Evolutionary conservation across 1,140 invertebrate genomes (phyloP).

Genomic region (Drosophila ananassae): DNA sequence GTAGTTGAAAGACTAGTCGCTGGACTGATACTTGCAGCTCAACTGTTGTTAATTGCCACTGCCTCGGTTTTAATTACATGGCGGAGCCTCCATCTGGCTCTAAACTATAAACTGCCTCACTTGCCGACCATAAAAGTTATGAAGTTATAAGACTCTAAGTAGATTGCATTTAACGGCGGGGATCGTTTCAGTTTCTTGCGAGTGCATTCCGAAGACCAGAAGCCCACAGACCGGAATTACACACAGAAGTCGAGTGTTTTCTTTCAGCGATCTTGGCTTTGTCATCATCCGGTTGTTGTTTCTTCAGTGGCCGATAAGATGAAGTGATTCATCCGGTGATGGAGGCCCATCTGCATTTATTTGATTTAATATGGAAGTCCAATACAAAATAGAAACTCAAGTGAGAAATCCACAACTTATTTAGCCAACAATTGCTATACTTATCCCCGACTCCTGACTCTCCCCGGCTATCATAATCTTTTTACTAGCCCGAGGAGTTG

Average conservation of each 20-base stretch:
- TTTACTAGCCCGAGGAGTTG: conserved; percentile 8
- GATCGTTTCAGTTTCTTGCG: no score
- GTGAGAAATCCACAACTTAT: conserved; percentile 33
- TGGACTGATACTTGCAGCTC: conserved; percentile 37
- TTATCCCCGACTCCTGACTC: conserved; percentile 3
- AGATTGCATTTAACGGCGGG: no score
- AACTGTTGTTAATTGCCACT: conserved; percentile 63
- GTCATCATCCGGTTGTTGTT: conserved; percentile 11
- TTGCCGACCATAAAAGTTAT: conserved; percentile 74
- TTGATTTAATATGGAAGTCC: no score
- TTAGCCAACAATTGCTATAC: conserved; percentile 51
- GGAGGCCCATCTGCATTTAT: no score
- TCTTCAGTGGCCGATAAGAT: conserved; percentile 18
- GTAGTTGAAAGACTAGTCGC: conserved; percentile 31
- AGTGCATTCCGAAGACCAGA: conserved; percentile 27
- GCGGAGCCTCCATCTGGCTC: conserved; percentile 51
- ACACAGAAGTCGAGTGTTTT: conserved; percentile 5
- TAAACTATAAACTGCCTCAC: conserved; percentile 76
- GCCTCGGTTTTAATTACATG: conserved; percentile 49
- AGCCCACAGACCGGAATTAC: conserved; percentile 22
- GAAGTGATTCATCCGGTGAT: conserved; percentile 33
- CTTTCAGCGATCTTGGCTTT: conserved; percentile 20
- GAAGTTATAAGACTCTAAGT: conserved; percentile 68
- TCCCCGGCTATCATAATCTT: not conserved
- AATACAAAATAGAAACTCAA: conserved; percentile 3